A percentile compares a stretch with the other conserved stretches of the same genome.
phyloP scores from a whole-genome alignment of 2,113 vertebrate genomes.

The Anguilla japonica region DNA sequence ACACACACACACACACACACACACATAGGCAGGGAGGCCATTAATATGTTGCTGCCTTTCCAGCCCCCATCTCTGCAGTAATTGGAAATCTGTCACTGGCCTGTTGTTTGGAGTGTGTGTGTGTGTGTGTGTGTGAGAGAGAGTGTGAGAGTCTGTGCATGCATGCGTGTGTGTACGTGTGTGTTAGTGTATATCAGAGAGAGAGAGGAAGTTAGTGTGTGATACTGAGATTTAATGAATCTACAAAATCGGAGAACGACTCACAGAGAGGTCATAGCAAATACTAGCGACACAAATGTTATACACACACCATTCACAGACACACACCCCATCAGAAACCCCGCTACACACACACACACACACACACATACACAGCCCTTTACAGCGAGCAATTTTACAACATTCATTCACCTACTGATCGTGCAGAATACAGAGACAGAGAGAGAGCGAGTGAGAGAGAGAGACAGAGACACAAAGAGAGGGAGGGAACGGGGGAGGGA shows the following conservation, averaged over 20 bases:
- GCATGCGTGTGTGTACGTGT: not conserved
- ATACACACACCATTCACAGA: not conserved
- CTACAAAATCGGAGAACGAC: not conserved
- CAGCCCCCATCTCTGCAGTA: slow-evolving; percentile 43
- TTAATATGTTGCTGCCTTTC: slow-evolving; percentile 45
- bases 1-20: slow-evolving; percentile 1
- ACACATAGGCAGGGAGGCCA: not conserved
- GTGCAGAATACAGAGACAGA: not conserved
- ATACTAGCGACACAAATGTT: slow-evolving; percentile 30
- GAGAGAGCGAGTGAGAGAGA: too few relatives aligned
- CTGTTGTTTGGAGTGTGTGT: not conserved
- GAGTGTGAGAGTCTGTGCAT: too few relatives aligned
- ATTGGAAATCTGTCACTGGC: slow-evolving; percentile 40
- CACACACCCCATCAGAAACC: slow-evolving; percentile 29
- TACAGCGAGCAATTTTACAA: not conserved
- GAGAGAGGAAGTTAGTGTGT: slow-evolving; percentile 21
- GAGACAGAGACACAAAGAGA: slow-evolving; percentile 33
- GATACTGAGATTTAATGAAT: not conserved
- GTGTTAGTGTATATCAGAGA: not conserved
- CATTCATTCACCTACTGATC: not conserved
- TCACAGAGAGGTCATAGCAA: not conserved
- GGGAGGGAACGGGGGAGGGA: slow-evolving; percentile 41
- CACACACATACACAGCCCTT: slow-evolving; percentile 21
- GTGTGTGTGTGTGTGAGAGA: not conserved
- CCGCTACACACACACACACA: slow-evolving; percentile 29